Evolutionary conservation across 2,797 vertebrate genomes (phyloP).

Genomic region (Danio aesculapii): DNA sequence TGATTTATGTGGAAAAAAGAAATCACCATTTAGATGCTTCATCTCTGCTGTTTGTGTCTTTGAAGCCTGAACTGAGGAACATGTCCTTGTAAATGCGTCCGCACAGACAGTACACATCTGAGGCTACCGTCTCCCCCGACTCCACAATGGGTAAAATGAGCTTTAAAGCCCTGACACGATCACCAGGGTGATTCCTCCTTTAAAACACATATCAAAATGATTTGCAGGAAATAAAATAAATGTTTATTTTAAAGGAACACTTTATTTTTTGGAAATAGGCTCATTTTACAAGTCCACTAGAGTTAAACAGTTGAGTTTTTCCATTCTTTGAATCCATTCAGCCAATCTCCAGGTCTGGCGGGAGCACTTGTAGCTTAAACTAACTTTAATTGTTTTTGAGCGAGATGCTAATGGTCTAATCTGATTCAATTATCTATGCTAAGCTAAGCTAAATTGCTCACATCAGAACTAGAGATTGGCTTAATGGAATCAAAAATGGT

Average conservation of each 20-base stretch:
- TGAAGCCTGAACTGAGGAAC: constrained; percentile 87
- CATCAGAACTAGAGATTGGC: too few species aligned
- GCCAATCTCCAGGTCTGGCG: too few species aligned
- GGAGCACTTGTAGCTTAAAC: too few species aligned
- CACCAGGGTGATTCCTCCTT: constrained; percentile 87
- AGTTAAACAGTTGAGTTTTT: too few species aligned
- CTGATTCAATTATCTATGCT: too few species aligned
- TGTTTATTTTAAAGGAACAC: neutral
- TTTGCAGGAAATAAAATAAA: neutral
- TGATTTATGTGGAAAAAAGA: too few species aligned
- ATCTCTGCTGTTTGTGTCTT: constrained; percentile 78
- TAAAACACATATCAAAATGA: constrained; percentile 5
- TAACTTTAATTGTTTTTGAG: too few species aligned
- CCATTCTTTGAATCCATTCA: too few species aligned
- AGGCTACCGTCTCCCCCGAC: constrained; percentile 74
- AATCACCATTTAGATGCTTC: constrained; percentile 87
- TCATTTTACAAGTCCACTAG: too few species aligned
- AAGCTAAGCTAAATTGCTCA: too few species aligned
- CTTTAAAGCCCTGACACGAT: constrained; percentile 84
- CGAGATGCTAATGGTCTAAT: too few species aligned
- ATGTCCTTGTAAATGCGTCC: constrained; percentile 94
- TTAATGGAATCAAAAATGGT: too few species aligned
- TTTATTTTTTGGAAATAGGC: neutral
- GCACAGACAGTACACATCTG: constrained; percentile 91
- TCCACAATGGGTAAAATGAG: constrained; percentile 84